These are phyloP conservation scores for Brachypalpus laphriformis DNA, from an alignment of 2,888 invertebrate species.

Conservation along the genomic window DNA sequence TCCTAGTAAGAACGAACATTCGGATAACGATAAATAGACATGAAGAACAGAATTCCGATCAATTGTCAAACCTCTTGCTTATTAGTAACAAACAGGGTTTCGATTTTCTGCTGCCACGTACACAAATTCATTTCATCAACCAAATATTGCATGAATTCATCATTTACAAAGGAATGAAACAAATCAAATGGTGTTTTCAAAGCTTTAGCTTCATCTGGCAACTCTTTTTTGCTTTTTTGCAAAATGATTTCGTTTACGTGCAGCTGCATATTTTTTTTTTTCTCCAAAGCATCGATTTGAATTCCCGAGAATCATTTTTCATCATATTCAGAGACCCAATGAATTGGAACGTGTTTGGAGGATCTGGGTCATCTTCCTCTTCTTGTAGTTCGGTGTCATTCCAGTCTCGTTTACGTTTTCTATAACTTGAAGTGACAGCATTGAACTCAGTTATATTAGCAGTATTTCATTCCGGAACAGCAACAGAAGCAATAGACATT, in stretches of 20 bases:
- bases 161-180: neutral
- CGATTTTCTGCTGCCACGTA: neutral
- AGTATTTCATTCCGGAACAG: no score
- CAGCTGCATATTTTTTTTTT: neutral
- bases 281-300: no score
- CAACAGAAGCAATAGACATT: no score
- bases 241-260: neutral
- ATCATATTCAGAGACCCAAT: neutral
- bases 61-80: neutral
- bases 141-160: neutral
- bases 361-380: no score
- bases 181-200: slow-evolving; percentile 5
- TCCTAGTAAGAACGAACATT: neutral
- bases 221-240: neutral
- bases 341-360: neutral
- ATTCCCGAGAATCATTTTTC: neutral
- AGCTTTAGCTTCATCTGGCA: neutral
- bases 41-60: no score
- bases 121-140: neutral
- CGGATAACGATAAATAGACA: no score
- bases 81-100: neutral
- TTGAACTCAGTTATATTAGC: no score
- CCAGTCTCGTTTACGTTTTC: no score
- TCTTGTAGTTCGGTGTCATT: neutral
- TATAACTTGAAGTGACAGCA: no score